Conservation (phyloP, 2,113 vertebrate genomes). For the Cyprinodon brontotheroides region DNA sequence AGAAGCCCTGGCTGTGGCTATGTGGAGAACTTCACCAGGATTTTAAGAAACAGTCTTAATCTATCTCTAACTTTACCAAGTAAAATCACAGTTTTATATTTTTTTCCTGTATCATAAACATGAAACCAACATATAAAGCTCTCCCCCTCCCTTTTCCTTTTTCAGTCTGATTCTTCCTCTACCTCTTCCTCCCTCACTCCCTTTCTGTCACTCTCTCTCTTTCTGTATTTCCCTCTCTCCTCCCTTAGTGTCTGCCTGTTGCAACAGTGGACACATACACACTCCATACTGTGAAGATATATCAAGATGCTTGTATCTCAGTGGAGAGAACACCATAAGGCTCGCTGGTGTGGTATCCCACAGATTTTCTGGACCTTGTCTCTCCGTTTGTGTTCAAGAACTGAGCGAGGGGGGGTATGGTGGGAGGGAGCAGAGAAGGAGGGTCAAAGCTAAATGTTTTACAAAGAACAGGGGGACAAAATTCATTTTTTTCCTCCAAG, state of each 20-base stretch:
- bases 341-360: conserved; percentile 88
- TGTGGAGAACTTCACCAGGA: conserved; percentile 73
- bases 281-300: conserved; percentile 80
- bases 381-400: conserved; percentile 61
- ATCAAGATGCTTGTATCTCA: conserved; percentile 84
- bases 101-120: conserved; percentile 76
- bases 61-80: conserved; percentile 48
- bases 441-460: conserved; percentile 96
- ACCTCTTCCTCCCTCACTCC: conserved; percentile 68
- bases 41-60: conserved; percentile 55
- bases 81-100: conserved; percentile 58
- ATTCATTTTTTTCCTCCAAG: conserved; percentile 76
- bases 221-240: conserved; percentile 67
- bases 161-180: conserved; percentile 73
- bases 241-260: conserved; percentile 80
- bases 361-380: conserved; percentile 85
- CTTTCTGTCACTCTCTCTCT: conserved; percentile 69
- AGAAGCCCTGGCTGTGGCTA: conserved; percentile 73
- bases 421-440: conserved; percentile 88
- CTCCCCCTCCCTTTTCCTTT: conserved; percentile 70
- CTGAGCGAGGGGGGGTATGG: conserved; percentile 66
- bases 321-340: conserved; percentile 82
- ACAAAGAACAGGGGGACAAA: conserved; percentile 89
- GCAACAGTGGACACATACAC: conserved; percentile 75
- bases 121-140: conserved; percentile 76